Conservation (phyloP, 1,140 invertebrate genomes). For the Euura lappo region DNA sequence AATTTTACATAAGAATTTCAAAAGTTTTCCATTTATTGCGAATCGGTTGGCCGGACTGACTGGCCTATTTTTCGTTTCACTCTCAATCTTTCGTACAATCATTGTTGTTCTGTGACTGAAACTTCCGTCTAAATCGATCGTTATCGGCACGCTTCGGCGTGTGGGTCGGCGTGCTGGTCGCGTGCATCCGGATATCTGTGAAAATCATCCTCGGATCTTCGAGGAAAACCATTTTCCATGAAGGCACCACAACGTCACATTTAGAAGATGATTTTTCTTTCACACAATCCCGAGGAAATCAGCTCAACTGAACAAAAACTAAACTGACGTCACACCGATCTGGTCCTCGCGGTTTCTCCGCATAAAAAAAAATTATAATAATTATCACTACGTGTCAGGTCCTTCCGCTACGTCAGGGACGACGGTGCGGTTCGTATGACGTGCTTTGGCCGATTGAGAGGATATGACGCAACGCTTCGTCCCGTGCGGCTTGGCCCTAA, state of each 20-base stretch:
- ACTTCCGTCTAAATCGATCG: constrained; percentile 43
- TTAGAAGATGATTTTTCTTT: not conserved
- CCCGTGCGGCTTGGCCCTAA: constrained; percentile 40
- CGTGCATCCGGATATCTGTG: constrained; percentile 56
- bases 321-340: no score
- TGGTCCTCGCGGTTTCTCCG: no score
- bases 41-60: no score
- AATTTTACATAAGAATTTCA: no score
- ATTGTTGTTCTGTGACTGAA: constrained; percentile 56
- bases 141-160: constrained; percentile 45
- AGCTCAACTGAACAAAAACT: no score
- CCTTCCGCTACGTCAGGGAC: not conserved
- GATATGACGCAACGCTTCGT: constrained; percentile 50
- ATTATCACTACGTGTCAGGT: no score
- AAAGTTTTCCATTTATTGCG: no score
- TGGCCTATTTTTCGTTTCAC: no score
- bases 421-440: not conserved
- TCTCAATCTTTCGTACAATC: constrained; percentile 46
- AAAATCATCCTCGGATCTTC: constrained; percentile 60
- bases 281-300: no score
- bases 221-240: constrained; percentile 55
- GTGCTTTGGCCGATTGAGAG: not conserved
- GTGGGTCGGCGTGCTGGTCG: constrained; percentile 56
- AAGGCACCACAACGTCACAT: not conserved
- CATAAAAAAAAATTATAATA: no score